Base-by-base conservation (phyloP, 2,113 vertebrate genomes). In the Trogon melanurus region DNA sequence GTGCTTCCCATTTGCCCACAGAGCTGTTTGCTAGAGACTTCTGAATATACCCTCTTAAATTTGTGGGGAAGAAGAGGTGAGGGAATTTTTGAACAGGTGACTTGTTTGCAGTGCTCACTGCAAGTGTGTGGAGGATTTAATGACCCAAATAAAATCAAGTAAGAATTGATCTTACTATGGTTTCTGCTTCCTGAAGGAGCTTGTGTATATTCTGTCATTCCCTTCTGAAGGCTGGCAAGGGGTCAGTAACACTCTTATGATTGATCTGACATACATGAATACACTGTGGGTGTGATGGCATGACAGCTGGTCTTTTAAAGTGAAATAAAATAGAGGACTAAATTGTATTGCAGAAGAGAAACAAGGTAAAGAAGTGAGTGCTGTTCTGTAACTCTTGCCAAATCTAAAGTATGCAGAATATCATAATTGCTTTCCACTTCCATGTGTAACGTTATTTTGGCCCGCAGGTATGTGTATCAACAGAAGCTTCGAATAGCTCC, bases 301-400 rank as follows among this genome's bases (percentile, higher is more conserved):
- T n/a, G 64, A 25, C 57, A 66, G 48, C 30, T 36, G n/a, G 13
- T 53, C 30, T 76, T 85, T 38, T 73, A 38, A 82, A 58, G 23
- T 79, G 23, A 67, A 64, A 75, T 29, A 47, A 91, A 86, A 62
- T 9, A 34, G 26, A 50, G 30, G 54, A 54, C 10, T 57, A 21
- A 58, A 47, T n/a, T 70, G 45, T 57, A 29, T 41, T 58, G 67
- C 50, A 76, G 67, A 65, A 66, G 47, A 66, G 66, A 79, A 85
- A 71, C 26, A 50, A 91, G 64, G 27, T 79, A 38, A 85, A 95
- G 45, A 83, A 95, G 8, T 57, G 41, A 76, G 36, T 89, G 91
- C 41, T 89, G 30, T 58, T 74, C n/a, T 82, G 36, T 70, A 79
- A 45, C 41, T 83, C 25, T 9, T 65, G 57, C 38, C 62, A 47